Conservation (phyloP, 2,113 vertebrate genomes). For the Corythornis vintsioides region DNA sequence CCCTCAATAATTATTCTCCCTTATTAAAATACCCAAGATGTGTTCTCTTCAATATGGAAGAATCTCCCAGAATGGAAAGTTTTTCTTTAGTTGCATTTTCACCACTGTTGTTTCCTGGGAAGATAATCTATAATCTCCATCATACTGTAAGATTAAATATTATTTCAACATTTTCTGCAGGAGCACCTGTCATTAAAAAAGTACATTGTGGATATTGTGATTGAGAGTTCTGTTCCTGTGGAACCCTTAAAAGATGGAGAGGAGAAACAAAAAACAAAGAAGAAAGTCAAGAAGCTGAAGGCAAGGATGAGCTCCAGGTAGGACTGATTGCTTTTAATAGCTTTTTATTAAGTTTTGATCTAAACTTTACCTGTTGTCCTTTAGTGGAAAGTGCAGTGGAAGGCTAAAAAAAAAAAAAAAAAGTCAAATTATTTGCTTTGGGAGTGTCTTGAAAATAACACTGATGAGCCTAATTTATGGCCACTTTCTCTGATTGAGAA, state of each 20-base stretch:
- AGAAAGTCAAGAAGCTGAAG: slow-evolving; percentile 95
- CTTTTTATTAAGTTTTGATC: not conserved
- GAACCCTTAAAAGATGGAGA: slow-evolving; percentile 88
- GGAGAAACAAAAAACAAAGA: slow-evolving; percentile 91
- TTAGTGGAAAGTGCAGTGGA: not conserved
- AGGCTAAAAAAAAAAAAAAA: slow-evolving; percentile 71
- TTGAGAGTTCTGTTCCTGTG: slow-evolving; percentile 83
- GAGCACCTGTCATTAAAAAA: slow-evolving; percentile 98
- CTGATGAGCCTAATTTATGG: slow-evolving; percentile 96
- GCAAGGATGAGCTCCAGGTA: slow-evolving; percentile 97
- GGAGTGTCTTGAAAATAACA: slow-evolving; percentile 84
- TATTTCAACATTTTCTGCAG: slow-evolving; percentile 70
- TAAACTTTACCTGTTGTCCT: slow-evolving; percentile 27
- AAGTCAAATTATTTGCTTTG: slow-evolving; percentile 82
- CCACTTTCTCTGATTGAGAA: slow-evolving; percentile 98
- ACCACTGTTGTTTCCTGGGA: not conserved
- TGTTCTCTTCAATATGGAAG: not conserved
- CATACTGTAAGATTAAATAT: not conserved
- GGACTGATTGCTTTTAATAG: not conserved
- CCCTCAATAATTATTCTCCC: not conserved
- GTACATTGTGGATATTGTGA: slow-evolving; percentile 92
- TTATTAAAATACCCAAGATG: not conserved
- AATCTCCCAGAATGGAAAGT: not conserved
- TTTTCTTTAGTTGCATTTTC: not conserved
- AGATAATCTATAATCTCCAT: not conserved